Base-by-base conservation (phyloP, 1,140 invertebrate genomes). In the Xylocopa sonorina region DNA sequence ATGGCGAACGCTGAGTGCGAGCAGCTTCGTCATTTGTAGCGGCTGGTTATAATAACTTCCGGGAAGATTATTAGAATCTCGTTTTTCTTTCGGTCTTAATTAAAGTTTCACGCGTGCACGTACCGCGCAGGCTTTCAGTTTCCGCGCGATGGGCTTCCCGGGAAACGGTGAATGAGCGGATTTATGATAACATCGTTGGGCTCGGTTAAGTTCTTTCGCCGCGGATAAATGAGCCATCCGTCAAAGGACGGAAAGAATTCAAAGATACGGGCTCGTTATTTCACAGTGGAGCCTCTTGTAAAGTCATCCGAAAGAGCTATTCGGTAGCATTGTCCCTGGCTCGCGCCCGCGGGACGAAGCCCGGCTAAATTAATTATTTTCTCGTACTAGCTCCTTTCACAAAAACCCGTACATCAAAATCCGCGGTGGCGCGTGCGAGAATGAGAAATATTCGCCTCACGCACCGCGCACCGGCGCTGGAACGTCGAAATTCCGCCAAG, bases 131-230 rank as follows among this genome's bases (percentile, higher is more conserved):
- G n/a, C 38, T 9, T 75, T 75, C 38, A 43, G 72, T 3, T 41
- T 27, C 3, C 1, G 29, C 29, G 29, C 29, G 29, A 18, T 7
- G 0, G 0, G 2, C 6, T 41, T 48, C n/a, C 29, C 3, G 16
- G 41, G n/a, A n/a, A n/a, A 2, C 24, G 16, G n/a, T 48, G 64
- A 69, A 77, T 27, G 64, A 58, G 6, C 32, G 43, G 51, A 48
- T 58, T 77, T 57, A 58, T 3, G 43, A 77, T 69, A 77, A 60
- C 53, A 60, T 77, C 75, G 24, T 58, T 60, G n/a, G n/a, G 32
- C 24, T 16, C n/a, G 53, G 24, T 50, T 77, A 77, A 77, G 58
- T 69, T 60, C 43, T 38, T 69, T 60, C 29, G 14, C 53, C 46
- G 9, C 43, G 32, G 24, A 32, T 62, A 63, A 76, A 66, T 55